A percentile compares a stretch with the other conserved stretches of the same genome.
Conservation (phyloP, 1,140 invertebrate species). For the Chironomus striatipennis region DNA sequence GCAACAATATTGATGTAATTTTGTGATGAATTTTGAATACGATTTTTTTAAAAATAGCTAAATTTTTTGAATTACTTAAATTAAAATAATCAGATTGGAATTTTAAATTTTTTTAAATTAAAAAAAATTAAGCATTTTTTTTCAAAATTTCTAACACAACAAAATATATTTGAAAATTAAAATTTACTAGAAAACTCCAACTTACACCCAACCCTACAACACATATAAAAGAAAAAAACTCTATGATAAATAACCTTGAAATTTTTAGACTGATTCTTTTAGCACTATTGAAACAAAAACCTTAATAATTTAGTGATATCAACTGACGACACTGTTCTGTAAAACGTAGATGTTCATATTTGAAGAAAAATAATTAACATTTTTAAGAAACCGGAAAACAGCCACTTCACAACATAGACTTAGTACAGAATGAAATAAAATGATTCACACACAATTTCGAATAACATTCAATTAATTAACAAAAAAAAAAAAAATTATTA, state of each 20-base stretch:
- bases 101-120: too few species aligned
- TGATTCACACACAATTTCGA: neutral
- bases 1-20: too few species aligned
- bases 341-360: neutral
- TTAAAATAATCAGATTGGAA: too few species aligned
- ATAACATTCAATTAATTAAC: too few species aligned
- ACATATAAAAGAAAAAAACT: too few species aligned
- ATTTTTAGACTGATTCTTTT: conserved; percentile 18
- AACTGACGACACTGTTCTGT: neutral
- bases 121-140: too few species aligned
- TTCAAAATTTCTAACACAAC: too few species aligned
- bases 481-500: too few species aligned
- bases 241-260: conserved; percentile 4
- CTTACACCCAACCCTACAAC: too few species aligned
- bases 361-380: neutral
- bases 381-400: neutral
- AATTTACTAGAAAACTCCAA: neutral
- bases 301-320: neutral
- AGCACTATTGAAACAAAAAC: neutral
- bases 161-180: neutral
- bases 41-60: too few species aligned
- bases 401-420: neutral
- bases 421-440: neutral
- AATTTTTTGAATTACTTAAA: too few species aligned
- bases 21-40: too few species aligned